Evolutionary conservation across 2,888 invertebrate species (phyloP), one percentile per base, ranked within the genome.

Genomic region (Ferrisia virgata): DNA sequence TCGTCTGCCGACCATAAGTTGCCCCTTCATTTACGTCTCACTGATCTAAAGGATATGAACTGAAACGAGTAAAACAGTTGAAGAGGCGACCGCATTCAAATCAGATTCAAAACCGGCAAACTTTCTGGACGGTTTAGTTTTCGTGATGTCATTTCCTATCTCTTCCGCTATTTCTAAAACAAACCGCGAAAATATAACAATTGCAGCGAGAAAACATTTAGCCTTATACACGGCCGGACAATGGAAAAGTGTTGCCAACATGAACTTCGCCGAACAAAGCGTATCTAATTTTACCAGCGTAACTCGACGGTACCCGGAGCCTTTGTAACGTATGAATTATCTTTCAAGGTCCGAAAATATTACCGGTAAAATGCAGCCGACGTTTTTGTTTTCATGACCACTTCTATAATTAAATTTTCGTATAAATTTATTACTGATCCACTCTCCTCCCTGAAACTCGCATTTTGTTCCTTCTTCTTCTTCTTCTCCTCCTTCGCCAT

Each of bases 51-150:
- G 72, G 82, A 39, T 82, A 40, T 82, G 69, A 82, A 72, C 82
- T 82, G n/a, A n/a, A 82, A 76, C 82, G 43, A 82, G 82, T 82
- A 31, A 82, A 82, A 82, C 72, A 76, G 82, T 82, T 82, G 82
- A 82, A 82, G 69, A 72, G 82, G 69, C 82, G 13, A 69, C 69
- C 82, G 82, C 72, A 69, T 82, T 69, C 82, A 82, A 82, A 82
- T 82, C 82, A 69, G 82, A 82, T 82, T 82, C 69, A 82, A 72
- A 81, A 72, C 69, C 72, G 82, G 72, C 69, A 82, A 82, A 82
- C 82, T 82, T 82, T 82, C 82, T 82, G 82, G 82, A 82, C 82
- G 82, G 82, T 82, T 72, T 82, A 82, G 82, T 82, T 82, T 82
- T 82, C 82, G 43, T 43, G 82, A 82, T 82, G 82, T 82, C 82